Evolutionary conservation across 2,113 vertebrate species (phyloP).

Genomic region (Morphnarchus princeps): DNA sequence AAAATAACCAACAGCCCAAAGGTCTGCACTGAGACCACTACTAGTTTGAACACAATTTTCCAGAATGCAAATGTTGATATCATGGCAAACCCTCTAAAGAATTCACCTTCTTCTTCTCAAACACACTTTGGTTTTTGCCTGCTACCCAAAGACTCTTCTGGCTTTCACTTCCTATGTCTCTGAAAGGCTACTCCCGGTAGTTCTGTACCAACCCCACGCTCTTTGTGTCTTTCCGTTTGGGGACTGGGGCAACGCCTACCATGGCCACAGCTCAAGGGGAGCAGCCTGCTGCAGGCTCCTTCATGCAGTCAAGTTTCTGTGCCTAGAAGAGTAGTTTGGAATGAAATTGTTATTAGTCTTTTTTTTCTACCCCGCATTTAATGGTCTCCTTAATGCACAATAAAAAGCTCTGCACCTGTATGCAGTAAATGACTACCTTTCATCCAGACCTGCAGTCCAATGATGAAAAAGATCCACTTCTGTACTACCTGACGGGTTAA

Average conservation of each 20-base stretch:
- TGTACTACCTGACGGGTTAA: not conserved
- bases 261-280: rapidly evolving
- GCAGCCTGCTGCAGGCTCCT: not conserved
- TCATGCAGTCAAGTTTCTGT: not conserved
- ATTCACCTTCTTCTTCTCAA: not conserved
- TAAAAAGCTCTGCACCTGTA: not conserved
- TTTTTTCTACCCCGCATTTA: not conserved
- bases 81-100: not conserved
- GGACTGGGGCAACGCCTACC: not conserved
- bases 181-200: not conserved
- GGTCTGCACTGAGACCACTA: not conserved
- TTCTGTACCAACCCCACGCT: rapidly evolving
- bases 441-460: not conserved
- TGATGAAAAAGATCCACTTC: not conserved
- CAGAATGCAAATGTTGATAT: not conserved
- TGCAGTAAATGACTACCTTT: not conserved
- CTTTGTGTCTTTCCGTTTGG: not conserved
- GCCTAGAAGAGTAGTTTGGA: not conserved
- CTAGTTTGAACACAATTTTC: not conserved
- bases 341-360: not conserved
- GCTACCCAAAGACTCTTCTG: not conserved
- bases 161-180: not conserved
- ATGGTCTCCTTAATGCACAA: not conserved
- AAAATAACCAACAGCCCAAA: not conserved
- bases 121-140: not conserved